Evolutionary conservation across 2,888 invertebrate genomes (phyloP).

Genomic region (Euclidia mi): DNA sequence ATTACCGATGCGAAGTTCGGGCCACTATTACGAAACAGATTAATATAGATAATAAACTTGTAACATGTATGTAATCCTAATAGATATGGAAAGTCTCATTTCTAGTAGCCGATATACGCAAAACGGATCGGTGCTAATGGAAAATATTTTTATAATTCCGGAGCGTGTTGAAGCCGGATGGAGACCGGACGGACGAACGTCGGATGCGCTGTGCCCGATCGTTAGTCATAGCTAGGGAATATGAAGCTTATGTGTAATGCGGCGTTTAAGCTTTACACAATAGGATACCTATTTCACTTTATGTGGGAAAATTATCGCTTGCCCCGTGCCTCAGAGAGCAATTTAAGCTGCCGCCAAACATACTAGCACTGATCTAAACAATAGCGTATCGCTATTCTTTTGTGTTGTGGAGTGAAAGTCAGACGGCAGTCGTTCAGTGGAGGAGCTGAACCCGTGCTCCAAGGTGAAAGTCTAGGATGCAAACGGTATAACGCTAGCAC

Average conservation of each 20-base stretch:
- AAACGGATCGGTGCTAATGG: constrained; percentile 62
- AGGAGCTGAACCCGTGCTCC: too few species aligned
- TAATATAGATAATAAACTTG: constrained; percentile 29
- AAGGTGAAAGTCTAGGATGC: too few species aligned
- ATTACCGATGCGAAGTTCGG: background rate
- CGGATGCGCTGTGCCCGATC: constrained; percentile 54
- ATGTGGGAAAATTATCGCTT: too few species aligned
- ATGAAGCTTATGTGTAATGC: background rate
- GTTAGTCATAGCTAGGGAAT: constrained; percentile 55
- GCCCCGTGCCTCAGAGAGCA: too few species aligned
- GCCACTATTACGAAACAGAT: constrained; percentile 5
- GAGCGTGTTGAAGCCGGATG: constrained; percentile 63
- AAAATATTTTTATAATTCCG: constrained; percentile 65
- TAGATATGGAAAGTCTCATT: constrained; percentile 44
- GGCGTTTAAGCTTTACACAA: too few species aligned
- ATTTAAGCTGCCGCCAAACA: too few species aligned
- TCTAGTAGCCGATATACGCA: constrained; percentile 23
- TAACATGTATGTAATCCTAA: constrained; percentile 60
- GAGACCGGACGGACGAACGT: constrained; percentile 37
- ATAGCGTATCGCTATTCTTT: too few species aligned
- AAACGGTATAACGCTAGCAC: too few species aligned
- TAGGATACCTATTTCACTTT: too few species aligned
- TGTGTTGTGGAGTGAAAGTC: too few species aligned
- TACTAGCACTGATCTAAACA: too few species aligned
- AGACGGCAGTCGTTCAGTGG: too few species aligned